Evolutionary conservation across 2,888 invertebrate species (phyloP).

Genomic region (Oxystoma pomonae): DNA sequence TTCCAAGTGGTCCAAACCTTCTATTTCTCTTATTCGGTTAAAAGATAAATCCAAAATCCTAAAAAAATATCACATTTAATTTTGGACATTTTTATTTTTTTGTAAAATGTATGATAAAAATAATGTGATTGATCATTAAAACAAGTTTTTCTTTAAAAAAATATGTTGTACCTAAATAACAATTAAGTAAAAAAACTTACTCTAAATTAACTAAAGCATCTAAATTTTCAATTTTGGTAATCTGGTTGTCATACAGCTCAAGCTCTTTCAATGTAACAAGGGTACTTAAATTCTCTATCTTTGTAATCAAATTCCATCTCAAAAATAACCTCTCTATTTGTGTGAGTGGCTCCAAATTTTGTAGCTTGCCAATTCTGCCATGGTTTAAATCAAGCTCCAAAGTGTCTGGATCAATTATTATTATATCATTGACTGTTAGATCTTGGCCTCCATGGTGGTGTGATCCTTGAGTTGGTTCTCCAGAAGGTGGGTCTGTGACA

Average conservation of each 20-base stretch:
- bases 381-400: conserved; percentile 86
- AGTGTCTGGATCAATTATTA: conserved; percentile 62
- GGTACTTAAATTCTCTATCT: conserved; percentile 82
- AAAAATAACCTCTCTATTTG: conserved; percentile 78
- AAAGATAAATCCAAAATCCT: conserved; percentile 92
- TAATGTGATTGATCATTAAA: too few species aligned
- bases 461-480: not conserved
- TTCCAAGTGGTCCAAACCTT: conserved; percentile 69
- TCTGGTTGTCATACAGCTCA: conserved; percentile 96
- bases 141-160: too few species aligned
- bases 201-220: conserved; percentile 82
- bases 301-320: conserved; percentile 93
- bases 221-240: conserved; percentile 87
- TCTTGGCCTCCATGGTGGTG: conserved; percentile 12
- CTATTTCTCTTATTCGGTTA: conserved; percentile 85
- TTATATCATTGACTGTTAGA: conserved; percentile 55
- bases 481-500: not conserved
- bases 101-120: too few species aligned
- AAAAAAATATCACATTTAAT: too few species aligned
- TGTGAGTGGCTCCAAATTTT: conserved; percentile 74
- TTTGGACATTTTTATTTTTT: too few species aligned
- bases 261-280: conserved; percentile 77
- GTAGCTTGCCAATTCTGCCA: conserved; percentile 76
- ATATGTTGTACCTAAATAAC: conserved; percentile 5
- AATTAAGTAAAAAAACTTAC: conserved; percentile 53